These are phyloP conservation scores for Brassicogethes aeneus DNA, from an alignment of 2,888 invertebrate genomes.

Conservation along the genomic window DNA sequence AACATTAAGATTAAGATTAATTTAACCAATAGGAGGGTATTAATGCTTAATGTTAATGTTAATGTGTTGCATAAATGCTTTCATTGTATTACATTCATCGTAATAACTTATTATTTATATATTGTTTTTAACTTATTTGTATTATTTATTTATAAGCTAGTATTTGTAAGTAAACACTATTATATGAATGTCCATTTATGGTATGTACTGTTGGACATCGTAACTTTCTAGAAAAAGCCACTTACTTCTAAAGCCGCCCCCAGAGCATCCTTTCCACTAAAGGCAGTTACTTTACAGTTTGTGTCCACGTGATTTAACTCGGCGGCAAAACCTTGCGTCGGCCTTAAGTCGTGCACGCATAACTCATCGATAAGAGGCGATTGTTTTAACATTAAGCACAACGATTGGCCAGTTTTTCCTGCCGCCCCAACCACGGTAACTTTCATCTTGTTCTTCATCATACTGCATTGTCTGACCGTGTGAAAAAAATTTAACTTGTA, in stretches of 20 bases:
- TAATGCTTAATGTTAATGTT: no score
- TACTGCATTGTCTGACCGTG: background rate
- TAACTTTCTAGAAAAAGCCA: no score
- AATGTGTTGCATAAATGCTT: no score
- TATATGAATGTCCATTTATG: no score
- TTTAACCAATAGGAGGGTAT: no score
- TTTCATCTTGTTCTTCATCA: constrained; percentile 16
- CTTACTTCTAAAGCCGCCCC: constrained; percentile 28
- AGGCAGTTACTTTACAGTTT: constrained; percentile 37
- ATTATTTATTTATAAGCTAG: no score
- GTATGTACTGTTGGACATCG: no score
- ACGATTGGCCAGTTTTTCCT: constrained; percentile 43
- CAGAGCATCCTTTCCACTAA: constrained; percentile 28
- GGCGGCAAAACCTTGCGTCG: constrained; percentile 33
- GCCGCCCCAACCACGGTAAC: constrained; percentile 27
- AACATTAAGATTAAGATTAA: no score
- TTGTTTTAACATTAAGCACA: constrained; percentile 50
- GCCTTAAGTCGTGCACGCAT: constrained; percentile 46
- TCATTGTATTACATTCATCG: no score
- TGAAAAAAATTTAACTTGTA: background rate
- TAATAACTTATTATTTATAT: no score
- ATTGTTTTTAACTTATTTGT: no score
- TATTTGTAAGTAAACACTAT: no score
- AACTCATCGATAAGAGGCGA: constrained; percentile 50
- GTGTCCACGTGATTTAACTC: constrained; percentile 44